A percentile compares a stretch with the other conserved stretches of the same genome.
Evolutionary conservation across 1,140 invertebrate genomes (phyloP).

Genomic region (Dolichoris vasculosae): DNA sequence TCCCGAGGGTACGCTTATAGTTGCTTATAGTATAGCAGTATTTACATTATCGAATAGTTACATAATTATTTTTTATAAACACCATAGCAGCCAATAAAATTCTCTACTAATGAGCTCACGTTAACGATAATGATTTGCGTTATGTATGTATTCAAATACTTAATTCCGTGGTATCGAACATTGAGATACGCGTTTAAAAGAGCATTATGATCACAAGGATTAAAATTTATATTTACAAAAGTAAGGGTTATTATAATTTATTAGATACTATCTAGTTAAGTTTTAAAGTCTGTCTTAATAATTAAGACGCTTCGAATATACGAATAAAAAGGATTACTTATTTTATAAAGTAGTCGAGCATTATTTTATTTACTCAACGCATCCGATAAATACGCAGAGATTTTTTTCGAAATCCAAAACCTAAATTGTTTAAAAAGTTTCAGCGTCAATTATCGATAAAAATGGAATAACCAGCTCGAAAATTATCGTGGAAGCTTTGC

Average conservation of each 20-base stretch:
- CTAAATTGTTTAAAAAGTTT: not conserved
- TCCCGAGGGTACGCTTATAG: not conserved
- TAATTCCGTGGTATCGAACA: not conserved
- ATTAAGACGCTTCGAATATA: not conserved
- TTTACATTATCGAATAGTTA: conserved; percentile 4
- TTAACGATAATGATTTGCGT: not conserved
- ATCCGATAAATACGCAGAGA: not conserved
- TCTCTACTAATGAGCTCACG: conserved; percentile 2
- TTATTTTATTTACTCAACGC: too few species aligned
- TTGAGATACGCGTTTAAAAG: not conserved
- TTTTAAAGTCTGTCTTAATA: not conserved
- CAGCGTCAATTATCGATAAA: not conserved
- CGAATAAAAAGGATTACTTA: not conserved
- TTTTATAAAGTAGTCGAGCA: too few species aligned
- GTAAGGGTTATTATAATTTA: not conserved
- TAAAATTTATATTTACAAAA: not conserved
- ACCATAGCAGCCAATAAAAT: not conserved
- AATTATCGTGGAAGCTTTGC: not conserved
- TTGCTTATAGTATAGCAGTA: not conserved
- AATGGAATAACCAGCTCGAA: not conserved
- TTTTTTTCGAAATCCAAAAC: not conserved
- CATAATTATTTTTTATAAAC: conserved; percentile 18
- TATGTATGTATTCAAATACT: not conserved
- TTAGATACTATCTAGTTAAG: not conserved
- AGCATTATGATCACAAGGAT: not conserved